Evolutionary conservation across 2,797 vertebrate species (phyloP).

Genomic region (Silurus aristotelis): DNA sequence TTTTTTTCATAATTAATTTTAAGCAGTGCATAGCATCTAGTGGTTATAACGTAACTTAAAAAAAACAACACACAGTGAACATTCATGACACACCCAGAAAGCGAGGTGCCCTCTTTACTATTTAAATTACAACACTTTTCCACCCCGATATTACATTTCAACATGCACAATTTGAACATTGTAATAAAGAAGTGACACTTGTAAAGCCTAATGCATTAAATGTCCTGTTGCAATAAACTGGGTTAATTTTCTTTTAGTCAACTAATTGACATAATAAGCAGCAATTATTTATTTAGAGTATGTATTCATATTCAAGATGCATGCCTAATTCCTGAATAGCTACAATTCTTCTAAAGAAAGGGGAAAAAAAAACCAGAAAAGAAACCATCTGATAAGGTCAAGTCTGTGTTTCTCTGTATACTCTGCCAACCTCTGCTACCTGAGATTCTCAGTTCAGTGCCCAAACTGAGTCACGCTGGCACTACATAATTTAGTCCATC

Average conservation of each 20-base stretch:
- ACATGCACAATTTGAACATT: not conserved
- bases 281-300: too few species aligned
- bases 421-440: constrained; percentile 39
- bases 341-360: not conserved
- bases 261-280: not conserved
- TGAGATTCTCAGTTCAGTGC: constrained; percentile 37
- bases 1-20: not conserved
- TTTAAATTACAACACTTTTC: not conserved
- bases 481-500: constrained; percentile 54
- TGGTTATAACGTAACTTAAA: not conserved
- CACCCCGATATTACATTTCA: not conserved
- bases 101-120: not conserved
- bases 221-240: not conserved
- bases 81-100: not conserved
- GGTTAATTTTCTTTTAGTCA: not conserved
- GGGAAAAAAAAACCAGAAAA: not conserved
- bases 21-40: not conserved
- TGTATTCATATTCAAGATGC: not conserved
- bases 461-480: constrained; percentile 18
- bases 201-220: not conserved
- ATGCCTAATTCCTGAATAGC: not conserved
- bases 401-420: not conserved
- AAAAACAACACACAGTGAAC: too few species aligned
- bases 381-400: constrained; percentile 14
- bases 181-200: not conserved